Base-by-base conservation (phyloP, 2,797 vertebrate genomes). In the Distichodus sexfasciatus region DNA sequence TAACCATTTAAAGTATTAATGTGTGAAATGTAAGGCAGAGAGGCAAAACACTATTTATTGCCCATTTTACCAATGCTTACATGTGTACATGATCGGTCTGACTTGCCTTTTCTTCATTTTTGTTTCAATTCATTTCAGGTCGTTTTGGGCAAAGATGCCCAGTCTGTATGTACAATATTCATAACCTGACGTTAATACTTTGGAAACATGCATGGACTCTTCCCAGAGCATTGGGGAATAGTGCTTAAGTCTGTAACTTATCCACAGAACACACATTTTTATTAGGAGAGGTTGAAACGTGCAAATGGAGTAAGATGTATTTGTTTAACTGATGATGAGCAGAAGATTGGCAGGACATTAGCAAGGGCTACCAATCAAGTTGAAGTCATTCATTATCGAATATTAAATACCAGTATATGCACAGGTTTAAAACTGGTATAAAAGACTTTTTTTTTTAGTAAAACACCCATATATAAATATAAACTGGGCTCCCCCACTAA, bases 1-100 rank as follows among this genome's bases (percentile, higher is more conserved):
- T 66, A 58, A 65, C 46, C 35, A 36, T 74, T 58, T 31, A 28
- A 67, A 66, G 63, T 62, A 66, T 66, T 74, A 33, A 65, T 57
- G 63, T 66, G 54, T 70, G 51, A 40, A 19, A 15, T 41, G 44
- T 14, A 47, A 41, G 53, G 47, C 12, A 26, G 40, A 46, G 51
- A 69, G 53, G 53, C 51, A 72, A 55, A 64, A 77, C 73, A 78
- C 74, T 76, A 78, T 76, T 81, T 78, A 78, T 81, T 78, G 46
- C 50, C 66, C 57, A 66, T 74, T n/a, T 68, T 75, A 68, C 62
- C 72, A 33, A 69, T 68, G 41, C 63, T 26, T 71, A 68, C 54
- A 53, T 66, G 35, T 31, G 61, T 75, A 53, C 50, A 53, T 35
- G 47, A 54, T 28, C 57, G 26, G 47, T 55, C 48, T 66, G 38